Percentiles rank a stretch among this genome's conserved stretches.
Conservation (phyloP, 1,140 invertebrate genomes). For the Eurytemora carolleeae region DNA sequence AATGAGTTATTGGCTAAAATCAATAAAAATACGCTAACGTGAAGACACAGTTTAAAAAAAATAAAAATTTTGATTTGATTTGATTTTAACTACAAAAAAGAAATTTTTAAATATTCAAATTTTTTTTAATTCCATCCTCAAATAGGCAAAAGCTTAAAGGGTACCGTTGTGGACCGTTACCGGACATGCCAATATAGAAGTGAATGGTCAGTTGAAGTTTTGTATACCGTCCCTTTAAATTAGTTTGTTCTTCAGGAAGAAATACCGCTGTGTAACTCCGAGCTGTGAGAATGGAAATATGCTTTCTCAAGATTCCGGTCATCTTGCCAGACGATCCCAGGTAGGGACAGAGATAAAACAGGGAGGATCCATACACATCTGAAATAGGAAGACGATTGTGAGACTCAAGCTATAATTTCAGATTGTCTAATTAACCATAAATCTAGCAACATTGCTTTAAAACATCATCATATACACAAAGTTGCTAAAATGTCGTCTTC, state of each 20-base stretch:
- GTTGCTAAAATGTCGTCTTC: too few relatives aligned
- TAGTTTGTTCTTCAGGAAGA: constrained; percentile 42
- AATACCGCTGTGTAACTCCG: constrained; percentile 90
- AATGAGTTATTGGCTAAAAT: too few relatives aligned
- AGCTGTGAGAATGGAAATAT: constrained; percentile 83
- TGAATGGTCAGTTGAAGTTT: neutral
- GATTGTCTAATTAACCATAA: too few relatives aligned
- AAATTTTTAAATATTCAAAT: neutral
- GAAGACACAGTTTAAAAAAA: neutral
- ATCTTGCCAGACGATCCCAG: constrained; percentile 82
- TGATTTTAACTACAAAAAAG: neutral
- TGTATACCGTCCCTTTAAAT: neutral
- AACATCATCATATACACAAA: too few relatives aligned
- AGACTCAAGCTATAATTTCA: too few relatives aligned
- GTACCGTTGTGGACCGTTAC: constrained; percentile 54
- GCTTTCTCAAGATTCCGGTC: constrained; percentile 65
- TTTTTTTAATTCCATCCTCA: constrained; percentile 6
- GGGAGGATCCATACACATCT: too few relatives aligned
- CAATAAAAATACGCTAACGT: too few relatives aligned
- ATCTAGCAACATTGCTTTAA: too few relatives aligned
- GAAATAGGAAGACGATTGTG: too few relatives aligned
- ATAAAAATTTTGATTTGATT: neutral
- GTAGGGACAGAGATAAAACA: too few relatives aligned
- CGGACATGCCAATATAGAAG: neutral
- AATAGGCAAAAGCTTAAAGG: constrained; percentile 27